Conservation (phyloP, 2,113 vertebrate species). For the Haemorhous mexicanus region DNA sequence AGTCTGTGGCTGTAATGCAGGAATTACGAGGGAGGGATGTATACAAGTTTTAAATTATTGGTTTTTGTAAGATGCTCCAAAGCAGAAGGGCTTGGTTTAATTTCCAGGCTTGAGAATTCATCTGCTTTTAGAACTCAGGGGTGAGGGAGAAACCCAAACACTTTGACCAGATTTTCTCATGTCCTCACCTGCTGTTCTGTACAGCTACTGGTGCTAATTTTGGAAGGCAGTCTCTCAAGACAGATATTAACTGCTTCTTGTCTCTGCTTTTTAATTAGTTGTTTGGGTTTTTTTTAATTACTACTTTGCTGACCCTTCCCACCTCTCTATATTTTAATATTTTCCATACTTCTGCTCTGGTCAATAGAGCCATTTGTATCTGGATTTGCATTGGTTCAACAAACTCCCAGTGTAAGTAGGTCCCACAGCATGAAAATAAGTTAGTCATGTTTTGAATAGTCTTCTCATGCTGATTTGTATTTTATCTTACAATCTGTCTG, state of each 20-base stretch:
- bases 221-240: not conserved
- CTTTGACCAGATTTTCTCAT: not conserved
- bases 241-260: not conserved
- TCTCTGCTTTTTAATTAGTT: not conserved
- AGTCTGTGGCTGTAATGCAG: not conserved
- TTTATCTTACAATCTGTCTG: not conserved
- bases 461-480: not conserved
- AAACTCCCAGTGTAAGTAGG: not conserved
- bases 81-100: not conserved
- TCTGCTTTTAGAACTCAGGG: not conserved
- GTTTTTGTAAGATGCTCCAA: not conserved
- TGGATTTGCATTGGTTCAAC: not conserved
- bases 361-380: not conserved
- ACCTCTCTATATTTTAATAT: not conserved
- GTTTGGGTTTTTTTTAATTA: not conserved
- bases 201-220: not conserved
- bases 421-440: not conserved
- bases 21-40: not conserved
- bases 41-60: not conserved
- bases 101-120: not conserved
- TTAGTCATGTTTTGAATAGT: not conserved
- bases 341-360: not conserved
- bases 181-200: not conserved
- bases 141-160: not conserved
- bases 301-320: not conserved